Evolutionary conservation across 2,113 vertebrate genomes (phyloP).

Genomic region (Odontophorus gujanensis): DNA sequence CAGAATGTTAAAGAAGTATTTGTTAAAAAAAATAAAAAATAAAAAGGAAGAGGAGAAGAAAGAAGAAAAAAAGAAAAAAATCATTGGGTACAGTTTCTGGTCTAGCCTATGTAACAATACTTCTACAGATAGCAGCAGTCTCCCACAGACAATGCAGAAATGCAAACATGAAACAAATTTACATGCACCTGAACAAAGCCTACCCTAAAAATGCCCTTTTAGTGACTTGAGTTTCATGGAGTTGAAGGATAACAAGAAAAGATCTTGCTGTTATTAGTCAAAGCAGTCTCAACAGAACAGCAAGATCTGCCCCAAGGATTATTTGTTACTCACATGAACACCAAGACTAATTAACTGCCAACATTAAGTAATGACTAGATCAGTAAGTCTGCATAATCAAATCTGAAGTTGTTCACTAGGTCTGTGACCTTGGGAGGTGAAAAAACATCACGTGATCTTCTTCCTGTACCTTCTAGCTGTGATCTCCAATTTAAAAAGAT

Average conservation of each 20-base stretch:
- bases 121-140: not conserved
- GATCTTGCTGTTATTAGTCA: not conserved
- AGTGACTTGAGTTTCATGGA: not conserved
- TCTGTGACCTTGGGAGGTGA: not conserved
- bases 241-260: not conserved
- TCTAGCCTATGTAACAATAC: not conserved
- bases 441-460: not conserved
- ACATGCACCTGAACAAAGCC: not conserved
- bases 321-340: not conserved
- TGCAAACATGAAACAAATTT: not conserved
- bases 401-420: not conserved
- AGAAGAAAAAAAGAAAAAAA: not conserved
- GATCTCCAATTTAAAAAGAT: not conserved
- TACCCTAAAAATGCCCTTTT: not conserved
- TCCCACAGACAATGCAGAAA: not conserved
- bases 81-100: not conserved
- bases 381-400: slow-evolving; percentile 1
- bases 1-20: not conserved
- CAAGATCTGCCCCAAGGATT: not conserved
- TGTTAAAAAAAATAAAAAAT: not conserved
- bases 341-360: not conserved
- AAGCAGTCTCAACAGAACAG: not conserved
- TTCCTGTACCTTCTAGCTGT: not conserved
- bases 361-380: not conserved
- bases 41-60: too few species aligned